These are phyloP conservation scores for Bombylius discolor DNA, from an alignment of 2,888 invertebrate species.

Conservation along the genomic window DNA sequence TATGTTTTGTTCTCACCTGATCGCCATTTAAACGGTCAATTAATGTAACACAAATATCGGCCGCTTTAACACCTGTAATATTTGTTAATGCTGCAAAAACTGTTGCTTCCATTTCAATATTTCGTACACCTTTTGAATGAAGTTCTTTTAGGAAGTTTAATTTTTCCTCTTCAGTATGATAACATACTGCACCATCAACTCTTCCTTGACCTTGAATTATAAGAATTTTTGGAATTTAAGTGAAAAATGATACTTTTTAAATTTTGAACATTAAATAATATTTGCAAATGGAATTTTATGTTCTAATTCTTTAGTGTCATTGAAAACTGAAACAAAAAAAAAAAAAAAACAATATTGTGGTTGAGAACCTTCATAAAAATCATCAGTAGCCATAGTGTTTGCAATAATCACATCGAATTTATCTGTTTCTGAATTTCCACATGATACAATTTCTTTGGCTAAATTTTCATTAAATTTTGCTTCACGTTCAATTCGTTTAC, in stretches of 20 bases:
- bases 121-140: slow-evolving; percentile 45
- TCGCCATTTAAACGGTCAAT: slow-evolving; percentile 58
- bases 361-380: slow-evolving; percentile 60
- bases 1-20: slow-evolving; percentile 39
- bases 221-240: background rate
- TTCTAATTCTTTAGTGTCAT: no score
- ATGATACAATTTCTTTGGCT: slow-evolving; percentile 28
- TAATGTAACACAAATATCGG: slow-evolving; percentile 58
- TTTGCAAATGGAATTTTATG: background rate
- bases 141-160: slow-evolving; percentile 44
- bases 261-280: background rate
- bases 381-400: slow-evolving; percentile 63
- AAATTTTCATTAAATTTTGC: slow-evolving; percentile 67
- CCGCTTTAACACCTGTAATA: slow-evolving; percentile 49
- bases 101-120: slow-evolving; percentile 71
- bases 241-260: background rate
- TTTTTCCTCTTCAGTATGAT: slow-evolving; percentile 50
- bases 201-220: slow-evolving; percentile 54
- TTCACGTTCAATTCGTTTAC: slow-evolving; percentile 64
- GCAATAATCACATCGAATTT: slow-evolving; percentile 45
- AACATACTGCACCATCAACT: slow-evolving; percentile 62
- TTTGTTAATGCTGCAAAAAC: slow-evolving; percentile 56
- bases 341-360: no score
- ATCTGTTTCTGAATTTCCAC: slow-evolving; percentile 29
- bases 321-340: no score